phyloP scores from a whole-genome alignment of 2,113 vertebrate genomes.

The Eubucco bourcierii region DNA sequence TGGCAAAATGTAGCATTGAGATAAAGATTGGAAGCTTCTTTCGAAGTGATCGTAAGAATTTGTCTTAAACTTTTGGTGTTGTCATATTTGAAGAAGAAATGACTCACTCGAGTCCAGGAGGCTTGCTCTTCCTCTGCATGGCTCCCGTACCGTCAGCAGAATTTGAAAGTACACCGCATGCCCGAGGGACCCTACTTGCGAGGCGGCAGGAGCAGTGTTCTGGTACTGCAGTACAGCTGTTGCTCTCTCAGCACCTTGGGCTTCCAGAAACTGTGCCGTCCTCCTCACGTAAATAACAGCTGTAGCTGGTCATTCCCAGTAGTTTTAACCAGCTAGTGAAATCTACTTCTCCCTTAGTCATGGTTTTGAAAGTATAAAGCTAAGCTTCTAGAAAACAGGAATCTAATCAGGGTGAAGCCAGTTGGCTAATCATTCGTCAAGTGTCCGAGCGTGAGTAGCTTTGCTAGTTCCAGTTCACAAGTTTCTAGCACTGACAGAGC shows the following conservation, averaged over 20 bases:
- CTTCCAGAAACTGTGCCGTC: not conserved
- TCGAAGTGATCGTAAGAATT: not conserved
- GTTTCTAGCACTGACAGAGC: not conserved
- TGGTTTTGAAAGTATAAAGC: not conserved
- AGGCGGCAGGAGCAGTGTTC: not conserved
- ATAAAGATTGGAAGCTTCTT: not conserved
- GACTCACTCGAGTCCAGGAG: accelerated
- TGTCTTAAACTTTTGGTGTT: not conserved
- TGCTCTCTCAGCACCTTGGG: not conserved
- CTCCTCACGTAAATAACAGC: not conserved
- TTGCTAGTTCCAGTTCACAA: not conserved
- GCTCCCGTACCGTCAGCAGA: not conserved
- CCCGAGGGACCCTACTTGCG: not conserved
- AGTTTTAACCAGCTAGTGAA: not conserved
- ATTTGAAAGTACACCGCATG: not conserved
- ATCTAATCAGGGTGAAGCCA: not conserved
- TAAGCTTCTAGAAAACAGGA: not conserved
- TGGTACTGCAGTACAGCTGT: not conserved
- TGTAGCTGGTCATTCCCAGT: not conserved
- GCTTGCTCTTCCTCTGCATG: not conserved
- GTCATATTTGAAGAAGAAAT: not conserved
- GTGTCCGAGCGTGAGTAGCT: not conserved
- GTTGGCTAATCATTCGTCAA: not conserved
- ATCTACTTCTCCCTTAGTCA: not conserved
- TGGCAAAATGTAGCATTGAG: not conserved